Conservation (phyloP, 2,888 invertebrate genomes). For the Scaptomyza reducta region DNA sequence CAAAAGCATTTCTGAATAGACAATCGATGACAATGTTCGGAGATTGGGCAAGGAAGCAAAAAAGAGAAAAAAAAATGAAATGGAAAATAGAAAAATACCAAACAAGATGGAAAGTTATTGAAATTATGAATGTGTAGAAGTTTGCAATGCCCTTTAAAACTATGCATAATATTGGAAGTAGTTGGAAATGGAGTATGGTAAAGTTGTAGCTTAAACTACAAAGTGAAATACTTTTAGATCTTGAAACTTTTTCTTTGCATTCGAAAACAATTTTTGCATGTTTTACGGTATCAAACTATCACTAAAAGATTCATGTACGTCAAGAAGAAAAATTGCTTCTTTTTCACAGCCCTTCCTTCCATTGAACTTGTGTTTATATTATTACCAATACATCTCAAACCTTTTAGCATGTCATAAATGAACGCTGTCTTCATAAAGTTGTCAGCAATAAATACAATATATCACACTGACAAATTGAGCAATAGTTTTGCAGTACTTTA, state of each 20-base stretch:
- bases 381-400: neutral
- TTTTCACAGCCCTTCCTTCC: neutral
- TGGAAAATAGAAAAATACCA: neutral
- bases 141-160: neutral
- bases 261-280: no score
- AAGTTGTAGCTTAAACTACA: no score
- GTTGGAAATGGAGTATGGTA: no score
- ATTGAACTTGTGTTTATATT: neutral
- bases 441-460: constrained; percentile 1
- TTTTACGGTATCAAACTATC: neutral
- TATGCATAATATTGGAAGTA: no score
- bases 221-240: no score
- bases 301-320: neutral
- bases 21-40: constrained; percentile 55
- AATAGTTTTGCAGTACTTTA: constrained; percentile 20
- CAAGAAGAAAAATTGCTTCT: no score
- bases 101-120: neutral
- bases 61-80: neutral
- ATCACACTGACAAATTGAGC: constrained; percentile 18
- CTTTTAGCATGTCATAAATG: constrained; percentile 7
- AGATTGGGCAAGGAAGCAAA: neutral
- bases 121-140: neutral
- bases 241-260: no score
- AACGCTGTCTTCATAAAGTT: neutral
- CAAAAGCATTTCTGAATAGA: constrained; percentile 34